Percentiles rank a stretch among this genome's conserved stretches.
Evolutionary conservation across 2,797 vertebrate genomes (phyloP).

Genomic region (Enteromius thamalakanensis): DNA sequence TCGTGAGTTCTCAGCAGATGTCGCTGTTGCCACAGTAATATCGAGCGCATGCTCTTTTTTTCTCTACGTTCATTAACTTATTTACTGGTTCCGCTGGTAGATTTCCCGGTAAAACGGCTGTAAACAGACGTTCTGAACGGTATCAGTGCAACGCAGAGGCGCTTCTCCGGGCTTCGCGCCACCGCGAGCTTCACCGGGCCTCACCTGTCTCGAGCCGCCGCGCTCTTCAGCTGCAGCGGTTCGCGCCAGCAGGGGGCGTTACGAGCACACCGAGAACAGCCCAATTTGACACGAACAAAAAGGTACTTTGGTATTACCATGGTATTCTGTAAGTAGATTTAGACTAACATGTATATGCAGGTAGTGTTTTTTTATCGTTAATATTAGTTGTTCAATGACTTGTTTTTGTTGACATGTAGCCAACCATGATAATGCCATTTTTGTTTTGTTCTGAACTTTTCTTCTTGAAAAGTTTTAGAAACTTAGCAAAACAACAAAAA

Average conservation of each 20-base stretch:
- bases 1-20: slow-evolving; percentile 53
- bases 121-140: not conserved
- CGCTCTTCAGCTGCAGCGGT: not conserved
- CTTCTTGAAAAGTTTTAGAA: not conserved
- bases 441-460: not conserved
- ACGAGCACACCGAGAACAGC: not conserved
- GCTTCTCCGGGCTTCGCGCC: not conserved
- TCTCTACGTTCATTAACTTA: not conserved
- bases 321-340: not conserved
- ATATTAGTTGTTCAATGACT: not conserved
- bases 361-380: not conserved
- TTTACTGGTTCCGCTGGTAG: not conserved
- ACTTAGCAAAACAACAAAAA: not conserved
- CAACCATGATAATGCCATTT: not conserved
- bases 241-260: slow-evolving; percentile 47
- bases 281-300: not conserved
- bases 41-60: not conserved
- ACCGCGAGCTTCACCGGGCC: not conserved
- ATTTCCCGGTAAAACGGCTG: slow-evolving; percentile 15
- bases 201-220: slow-evolving; percentile 15
- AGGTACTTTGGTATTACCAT: not conserved
- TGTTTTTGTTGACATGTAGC: not conserved
- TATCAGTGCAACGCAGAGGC: not conserved
- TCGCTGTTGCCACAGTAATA: slow-evolving; percentile 61
- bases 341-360: not conserved